Base-by-base conservation (phyloP, 2,797 vertebrate genomes). In the Anolis apletophallus region DNA sequence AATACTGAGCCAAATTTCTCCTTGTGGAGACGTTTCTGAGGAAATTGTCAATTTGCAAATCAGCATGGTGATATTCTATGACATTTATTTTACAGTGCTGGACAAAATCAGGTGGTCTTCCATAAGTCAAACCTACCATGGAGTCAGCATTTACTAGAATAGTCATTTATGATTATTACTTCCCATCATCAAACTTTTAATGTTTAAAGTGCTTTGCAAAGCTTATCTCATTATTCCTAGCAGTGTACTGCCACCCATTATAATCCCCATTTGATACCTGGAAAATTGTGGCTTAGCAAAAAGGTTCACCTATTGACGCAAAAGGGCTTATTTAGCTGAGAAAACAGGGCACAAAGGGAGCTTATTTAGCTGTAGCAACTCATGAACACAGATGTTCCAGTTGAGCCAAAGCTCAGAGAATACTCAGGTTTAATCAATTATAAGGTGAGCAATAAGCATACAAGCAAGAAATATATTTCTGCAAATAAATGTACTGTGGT, bases 81-180 rank as follows among this genome's bases (percentile, higher is more conserved):
- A 85, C 75, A 59, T 78, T 85, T 85, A 78, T 40, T 79, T 80
- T 76, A 61, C 17, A 78, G 32, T 79, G 72, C n/a, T 72, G 32
- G 81, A 55, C 81, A 87, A 87, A 87, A 52, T 57, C 55, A 29
- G 57, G 55, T 83, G 78, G n/a, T 64, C 40, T 73, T 32, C 83
- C 57, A 72, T 78, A 83, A 78, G 40, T 83, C 68, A 87, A 79
- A 54, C n/a, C 67, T 73, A 73, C 68, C 46, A 73, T 23, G 26
- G 75, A 79, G 55, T 72, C 74, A 87, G 75, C 75, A 83, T 83
- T 87, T 87, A 83, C 67, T 26, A 79, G 64, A 87, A 78, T 83
- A 52, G n/a, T 61, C 55, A 72, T 73, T 83, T 83, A 76, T 83
- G 67, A 83, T 83, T 19, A 87, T 79, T 87, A 83, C 55, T 73